A percentile compares a stretch with the other conserved stretches of the same genome.
phyloP scores from a whole-genome alignment of 2,797 vertebrate genomes.

The Tangara arthus region DNA sequence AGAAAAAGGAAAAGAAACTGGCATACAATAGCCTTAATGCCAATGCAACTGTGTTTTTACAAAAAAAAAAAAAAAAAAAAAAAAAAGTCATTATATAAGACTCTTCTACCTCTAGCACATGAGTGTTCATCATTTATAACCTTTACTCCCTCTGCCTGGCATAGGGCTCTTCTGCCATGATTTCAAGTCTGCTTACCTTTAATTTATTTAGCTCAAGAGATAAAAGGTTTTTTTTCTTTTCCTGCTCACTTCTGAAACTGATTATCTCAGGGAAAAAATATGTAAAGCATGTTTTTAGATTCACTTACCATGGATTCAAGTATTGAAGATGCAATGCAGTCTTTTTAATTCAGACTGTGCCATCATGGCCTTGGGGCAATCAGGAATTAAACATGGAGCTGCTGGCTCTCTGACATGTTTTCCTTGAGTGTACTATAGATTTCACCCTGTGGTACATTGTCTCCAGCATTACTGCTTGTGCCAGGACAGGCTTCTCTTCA shows the following conservation, averaged over 20 bases:
- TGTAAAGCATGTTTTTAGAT: neutral
- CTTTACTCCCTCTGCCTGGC: neutral
- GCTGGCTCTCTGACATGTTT: neutral
- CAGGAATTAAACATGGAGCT: neutral
- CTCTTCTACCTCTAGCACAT: fast-evolving
- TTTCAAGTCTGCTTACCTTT: neutral
- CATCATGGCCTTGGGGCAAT: neutral
- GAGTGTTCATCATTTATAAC: neutral
- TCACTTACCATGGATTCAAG: neutral
- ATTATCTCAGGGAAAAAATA: neutral
- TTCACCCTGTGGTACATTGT: neutral
- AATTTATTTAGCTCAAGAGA: neutral
- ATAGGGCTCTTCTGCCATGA: neutral
- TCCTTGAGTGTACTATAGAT: neutral
- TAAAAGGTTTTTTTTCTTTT: neutral
- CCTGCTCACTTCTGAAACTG: neutral
- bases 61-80: neutral
- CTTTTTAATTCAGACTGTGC: neutral
- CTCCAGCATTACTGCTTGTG: neutral
- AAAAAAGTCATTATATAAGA: neutral
- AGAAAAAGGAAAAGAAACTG: neutral
- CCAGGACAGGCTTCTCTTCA: neutral
- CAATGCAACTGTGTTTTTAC: neutral
- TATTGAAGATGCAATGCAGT: neutral
- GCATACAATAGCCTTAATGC: neutral